A percentile compares a stretch with the other conserved stretches of the same genome.
phyloP scores from a whole-genome alignment of 2,113 vertebrate genomes.

The Colaptes auratus region DNA sequence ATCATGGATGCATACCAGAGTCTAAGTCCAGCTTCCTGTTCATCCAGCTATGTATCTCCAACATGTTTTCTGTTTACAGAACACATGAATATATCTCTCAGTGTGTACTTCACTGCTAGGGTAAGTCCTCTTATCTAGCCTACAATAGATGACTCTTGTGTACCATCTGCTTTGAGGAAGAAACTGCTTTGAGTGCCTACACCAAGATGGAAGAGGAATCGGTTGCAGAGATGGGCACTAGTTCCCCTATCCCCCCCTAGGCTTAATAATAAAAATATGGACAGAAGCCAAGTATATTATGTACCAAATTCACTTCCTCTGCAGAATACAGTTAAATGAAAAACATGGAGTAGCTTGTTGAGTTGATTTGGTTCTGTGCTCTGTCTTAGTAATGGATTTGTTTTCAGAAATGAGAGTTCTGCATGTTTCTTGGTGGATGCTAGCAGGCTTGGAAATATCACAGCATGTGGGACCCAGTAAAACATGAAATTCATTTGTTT shows the following conservation, averaged over 20 bases:
- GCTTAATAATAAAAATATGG: constrained; percentile 37
- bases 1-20: neutral
- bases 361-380: constrained; percentile 71
- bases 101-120: neutral
- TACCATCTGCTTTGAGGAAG: neutral
- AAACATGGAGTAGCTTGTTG: constrained; percentile 78
- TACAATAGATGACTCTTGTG: neutral
- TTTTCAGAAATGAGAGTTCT: constrained; percentile 68
- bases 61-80: neutral
- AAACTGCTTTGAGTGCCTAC: neutral
- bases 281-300: constrained; percentile 53
- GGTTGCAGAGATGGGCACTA: constrained; percentile 21
- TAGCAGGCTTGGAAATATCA: constrained; percentile 71
- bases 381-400: constrained; percentile 70
- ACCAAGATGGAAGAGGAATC: neutral
- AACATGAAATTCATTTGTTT: constrained; percentile 80
- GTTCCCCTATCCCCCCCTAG: neutral
- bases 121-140: neutral
- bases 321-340: constrained; percentile 68
- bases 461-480: constrained; percentile 78
- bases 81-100: neutral
- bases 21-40: neutral
- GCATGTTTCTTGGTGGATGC: constrained; percentile 71
- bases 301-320: constrained; percentile 73
- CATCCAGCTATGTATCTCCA: neutral